Percentiles rank a stretch among this genome's conserved stretches.
phyloP scores from a whole-genome alignment of 2,113 vertebrate genomes.

The Lota lota region DNA sequence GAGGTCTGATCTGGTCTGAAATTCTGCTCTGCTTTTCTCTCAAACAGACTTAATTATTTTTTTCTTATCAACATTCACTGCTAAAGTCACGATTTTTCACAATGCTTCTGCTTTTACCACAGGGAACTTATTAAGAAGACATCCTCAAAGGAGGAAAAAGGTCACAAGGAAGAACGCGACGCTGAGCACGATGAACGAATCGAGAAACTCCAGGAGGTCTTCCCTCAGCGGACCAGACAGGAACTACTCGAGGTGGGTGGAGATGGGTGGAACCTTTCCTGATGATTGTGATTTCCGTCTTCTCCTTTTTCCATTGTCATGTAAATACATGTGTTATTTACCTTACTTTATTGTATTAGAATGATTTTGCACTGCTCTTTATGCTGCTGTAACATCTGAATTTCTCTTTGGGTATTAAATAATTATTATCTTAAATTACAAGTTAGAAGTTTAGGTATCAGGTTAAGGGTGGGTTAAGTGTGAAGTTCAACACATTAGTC shows the following conservation, averaged over 20 bases:
- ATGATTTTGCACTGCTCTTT: too few relatives aligned
- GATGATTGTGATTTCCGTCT: too few relatives aligned
- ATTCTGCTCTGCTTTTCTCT: background rate
- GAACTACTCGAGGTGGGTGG: constrained; percentile 78
- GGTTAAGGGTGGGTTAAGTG: too few relatives aligned
- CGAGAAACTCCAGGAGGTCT: constrained; percentile 76
- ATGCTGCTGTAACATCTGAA: too few relatives aligned
- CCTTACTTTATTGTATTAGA: too few relatives aligned
- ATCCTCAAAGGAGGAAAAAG: background rate
- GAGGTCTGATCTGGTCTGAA: background rate
- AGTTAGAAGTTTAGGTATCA: too few relatives aligned
- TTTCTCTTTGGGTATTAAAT: too few relatives aligned
- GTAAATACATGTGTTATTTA: too few relatives aligned
- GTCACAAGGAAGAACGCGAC: constrained; percentile 31
- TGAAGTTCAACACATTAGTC: too few relatives aligned
- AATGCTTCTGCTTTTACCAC: background rate
- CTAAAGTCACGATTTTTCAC: background rate
- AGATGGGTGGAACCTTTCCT: background rate
- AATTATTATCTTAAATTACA: too few relatives aligned
- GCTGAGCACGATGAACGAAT: constrained; percentile 72
- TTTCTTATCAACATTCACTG: background rate
- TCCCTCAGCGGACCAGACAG: constrained; percentile 76
- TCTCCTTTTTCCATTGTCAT: too few relatives aligned
- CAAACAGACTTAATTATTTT: background rate
- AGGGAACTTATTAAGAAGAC: constrained; percentile 32